A percentile compares a stretch with the other conserved stretches of the same genome.
These are phyloP conservation scores for Corella eumyota DNA, from an alignment of 23 tunicate genomes.

Conservation along the genomic window DNA sequence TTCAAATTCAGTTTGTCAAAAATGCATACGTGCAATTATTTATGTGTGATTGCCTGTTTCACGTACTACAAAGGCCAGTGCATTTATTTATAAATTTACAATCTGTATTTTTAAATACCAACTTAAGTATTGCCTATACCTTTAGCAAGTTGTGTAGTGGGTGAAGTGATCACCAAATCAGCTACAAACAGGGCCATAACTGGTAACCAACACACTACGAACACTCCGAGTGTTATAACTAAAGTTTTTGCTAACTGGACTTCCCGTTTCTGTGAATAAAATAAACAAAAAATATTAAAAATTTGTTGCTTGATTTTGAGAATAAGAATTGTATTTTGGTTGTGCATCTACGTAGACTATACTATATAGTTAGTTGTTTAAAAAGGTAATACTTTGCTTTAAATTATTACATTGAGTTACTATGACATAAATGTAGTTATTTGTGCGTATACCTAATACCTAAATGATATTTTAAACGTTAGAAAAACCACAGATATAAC, in stretches of 20 bases:
- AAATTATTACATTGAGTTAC: too few relatives aligned
- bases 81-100: too few relatives aligned
- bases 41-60: background rate
- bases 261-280: constrained; percentile 57
- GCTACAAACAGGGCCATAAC: constrained; percentile 58
- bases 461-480: too few relatives aligned
- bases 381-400: too few relatives aligned
- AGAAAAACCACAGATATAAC: too few relatives aligned
- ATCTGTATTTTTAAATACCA: background rate
- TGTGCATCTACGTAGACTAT: too few relatives aligned
- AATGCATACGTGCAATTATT: background rate
- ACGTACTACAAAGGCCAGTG: background rate
- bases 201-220: constrained; percentile 85
- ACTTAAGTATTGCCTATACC: constrained; percentile 10
- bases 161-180: constrained; percentile 28
- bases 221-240: constrained; percentile 67
- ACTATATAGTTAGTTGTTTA: too few relatives aligned
- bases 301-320: too few relatives aligned
- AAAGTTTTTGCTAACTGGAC: constrained; percentile 69
- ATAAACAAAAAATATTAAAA: background rate
- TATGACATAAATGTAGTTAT: too few relatives aligned
- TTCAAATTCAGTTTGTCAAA: background rate
- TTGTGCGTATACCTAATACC: too few relatives aligned
- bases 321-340: too few relatives aligned
- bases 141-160: constrained; percentile 11